phyloP scores from a whole-genome alignment of 2,113 vertebrate genomes.

The Erinaceus europaeus region DNA sequence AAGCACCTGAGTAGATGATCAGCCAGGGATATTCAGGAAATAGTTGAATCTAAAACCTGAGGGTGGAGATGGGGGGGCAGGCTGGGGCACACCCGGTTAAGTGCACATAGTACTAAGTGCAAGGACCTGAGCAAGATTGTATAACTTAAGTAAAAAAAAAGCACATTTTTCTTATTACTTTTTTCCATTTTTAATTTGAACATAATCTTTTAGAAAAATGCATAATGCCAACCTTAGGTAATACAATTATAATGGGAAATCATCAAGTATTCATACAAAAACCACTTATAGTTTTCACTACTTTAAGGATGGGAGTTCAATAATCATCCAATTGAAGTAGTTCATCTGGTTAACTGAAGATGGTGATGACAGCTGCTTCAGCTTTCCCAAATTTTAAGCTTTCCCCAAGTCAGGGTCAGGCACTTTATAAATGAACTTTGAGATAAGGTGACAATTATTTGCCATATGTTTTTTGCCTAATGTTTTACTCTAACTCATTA shows the following conservation, averaged over 20 bases:
- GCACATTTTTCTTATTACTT: neutral
- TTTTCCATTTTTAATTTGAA: slow-evolving; percentile 7
- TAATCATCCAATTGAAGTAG: neutral
- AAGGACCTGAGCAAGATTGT: too few relatives aligned
- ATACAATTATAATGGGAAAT: neutral
- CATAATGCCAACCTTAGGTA: neutral
- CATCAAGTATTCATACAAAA: neutral
- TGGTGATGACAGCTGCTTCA: neutral
- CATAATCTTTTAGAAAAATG: neutral
- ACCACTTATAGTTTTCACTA: neutral
- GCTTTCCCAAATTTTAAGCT: neutral
- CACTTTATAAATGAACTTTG: neutral
- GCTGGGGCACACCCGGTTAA: too few relatives aligned
- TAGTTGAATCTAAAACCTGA: too few relatives aligned
- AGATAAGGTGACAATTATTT: neutral
- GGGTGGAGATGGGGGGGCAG: too few relatives aligned
- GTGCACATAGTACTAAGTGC: too few relatives aligned
- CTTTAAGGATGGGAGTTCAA: neutral
- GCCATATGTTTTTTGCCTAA: neutral
- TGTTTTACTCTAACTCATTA: neutral
- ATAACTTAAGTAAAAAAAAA: neutral
- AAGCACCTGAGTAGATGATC: neutral
- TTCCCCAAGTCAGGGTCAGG: neutral
- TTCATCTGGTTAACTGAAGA: neutral
- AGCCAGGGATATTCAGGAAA: too few relatives aligned